Conservation (phyloP, 2,888 invertebrate genomes). For the Apamea epomidion region DNA sequence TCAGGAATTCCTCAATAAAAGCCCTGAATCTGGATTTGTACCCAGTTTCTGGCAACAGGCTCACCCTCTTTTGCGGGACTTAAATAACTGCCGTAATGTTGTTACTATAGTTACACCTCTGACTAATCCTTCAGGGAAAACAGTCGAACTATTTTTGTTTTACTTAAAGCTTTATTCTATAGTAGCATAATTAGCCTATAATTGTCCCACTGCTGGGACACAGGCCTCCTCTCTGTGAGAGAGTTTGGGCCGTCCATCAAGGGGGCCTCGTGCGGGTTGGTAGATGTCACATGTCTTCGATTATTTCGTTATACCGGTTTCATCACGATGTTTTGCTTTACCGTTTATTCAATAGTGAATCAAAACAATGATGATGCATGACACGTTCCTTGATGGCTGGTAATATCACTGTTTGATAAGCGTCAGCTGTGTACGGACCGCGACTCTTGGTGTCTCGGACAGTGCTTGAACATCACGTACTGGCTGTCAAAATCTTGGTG, state of each 20-base stretch:
- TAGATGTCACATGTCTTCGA: neutral
- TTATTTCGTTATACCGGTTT: neutral
- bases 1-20: neutral
- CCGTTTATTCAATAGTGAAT: neutral
- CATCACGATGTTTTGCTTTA: neutral
- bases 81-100: neutral
- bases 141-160: neutral
- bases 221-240: no score
- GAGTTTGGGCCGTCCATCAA: neutral
- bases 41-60: neutral
- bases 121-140: neutral
- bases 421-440: neutral
- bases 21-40: neutral
- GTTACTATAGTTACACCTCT: neutral
- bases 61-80: neutral
- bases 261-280: neutral
- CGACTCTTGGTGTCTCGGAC: neutral
- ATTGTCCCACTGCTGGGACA: no score
- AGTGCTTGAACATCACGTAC: constrained; percentile 12
- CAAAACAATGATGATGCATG: neutral
- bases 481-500: neutral
- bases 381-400: no score
- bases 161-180: neutral
- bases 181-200: neutral
- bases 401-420: neutral